Conservation (phyloP, 2,113 vertebrate species). For the Barbus barbus region DNA sequence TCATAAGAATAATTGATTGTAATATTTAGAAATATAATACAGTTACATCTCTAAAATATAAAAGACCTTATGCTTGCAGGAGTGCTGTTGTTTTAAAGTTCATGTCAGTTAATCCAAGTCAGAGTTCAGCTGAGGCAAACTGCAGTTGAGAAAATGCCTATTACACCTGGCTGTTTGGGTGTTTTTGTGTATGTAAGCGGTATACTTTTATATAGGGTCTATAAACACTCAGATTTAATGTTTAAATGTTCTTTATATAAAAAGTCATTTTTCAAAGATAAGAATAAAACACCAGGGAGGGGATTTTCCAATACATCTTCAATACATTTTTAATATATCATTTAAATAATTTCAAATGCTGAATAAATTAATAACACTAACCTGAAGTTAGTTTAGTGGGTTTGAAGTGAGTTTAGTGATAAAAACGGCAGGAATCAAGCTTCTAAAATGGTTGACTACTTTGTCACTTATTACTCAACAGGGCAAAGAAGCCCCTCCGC, state of each 20-base stretch:
- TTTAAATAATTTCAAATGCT: neutral
- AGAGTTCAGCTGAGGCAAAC: neutral
- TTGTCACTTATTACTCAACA: neutral
- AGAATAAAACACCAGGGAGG: neutral
- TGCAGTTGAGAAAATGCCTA: neutral
- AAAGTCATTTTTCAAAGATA: neutral
- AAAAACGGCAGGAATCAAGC: neutral
- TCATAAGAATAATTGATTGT: neutral
- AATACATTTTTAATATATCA: neutral
- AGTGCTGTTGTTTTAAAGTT: neutral
- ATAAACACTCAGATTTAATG: neutral
- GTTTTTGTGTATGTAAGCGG: neutral
- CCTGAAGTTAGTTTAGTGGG: too few relatives aligned
- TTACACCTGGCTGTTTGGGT: neutral
- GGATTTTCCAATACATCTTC: neutral
- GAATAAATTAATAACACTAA: neutral
- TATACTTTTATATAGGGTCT: neutral
- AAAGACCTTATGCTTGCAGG: neutral
- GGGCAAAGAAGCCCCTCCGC: neutral
- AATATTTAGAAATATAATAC: neutral
- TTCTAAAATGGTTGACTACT: neutral
- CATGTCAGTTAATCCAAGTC: neutral
- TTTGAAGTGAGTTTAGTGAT: neutral
- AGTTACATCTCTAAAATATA: neutral
- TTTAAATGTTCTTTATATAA: neutral